phyloP scores from a whole-genome alignment of 1,140 invertebrate species.

The Branchinecta lindahli region DNA sequence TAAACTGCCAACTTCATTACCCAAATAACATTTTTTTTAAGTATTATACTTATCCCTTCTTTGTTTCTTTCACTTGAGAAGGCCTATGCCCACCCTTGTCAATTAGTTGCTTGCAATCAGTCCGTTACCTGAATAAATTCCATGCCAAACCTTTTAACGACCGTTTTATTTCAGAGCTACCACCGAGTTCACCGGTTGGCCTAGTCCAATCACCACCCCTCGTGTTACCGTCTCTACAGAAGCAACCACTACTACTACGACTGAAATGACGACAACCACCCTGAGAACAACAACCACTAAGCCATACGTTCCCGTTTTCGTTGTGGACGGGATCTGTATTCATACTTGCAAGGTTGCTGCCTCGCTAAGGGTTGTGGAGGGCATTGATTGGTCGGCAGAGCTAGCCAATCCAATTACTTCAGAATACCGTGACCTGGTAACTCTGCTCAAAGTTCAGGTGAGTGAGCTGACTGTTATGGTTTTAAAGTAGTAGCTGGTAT shows the following conservation, averaged over 20 bases:
- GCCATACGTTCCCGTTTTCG: constrained; percentile 30
- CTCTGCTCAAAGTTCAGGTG: constrained; percentile 42
- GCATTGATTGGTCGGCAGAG: constrained; percentile 62
- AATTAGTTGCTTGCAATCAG: no score
- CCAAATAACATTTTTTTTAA: no score
- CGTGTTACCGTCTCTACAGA: constrained; percentile 35
- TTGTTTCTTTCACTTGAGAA: no score
- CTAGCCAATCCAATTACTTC: constrained; percentile 64
- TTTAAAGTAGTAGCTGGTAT: background rate
- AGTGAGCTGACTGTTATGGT: constrained; percentile 14
- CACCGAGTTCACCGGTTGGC: constrained; percentile 76
- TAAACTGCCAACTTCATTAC: no score
- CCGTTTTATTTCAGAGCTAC: constrained; percentile 43
- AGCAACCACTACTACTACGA: constrained; percentile 35
- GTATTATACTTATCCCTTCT: no score
- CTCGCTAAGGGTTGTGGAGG: constrained; percentile 61
- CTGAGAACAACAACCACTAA: constrained; percentile 62
- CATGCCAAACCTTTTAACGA: no score
- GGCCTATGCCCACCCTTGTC: no score
- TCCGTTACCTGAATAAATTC: no score
- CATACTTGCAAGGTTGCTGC: constrained; percentile 63
- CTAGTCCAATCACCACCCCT: constrained; percentile 62
- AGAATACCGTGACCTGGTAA: constrained; percentile 62
- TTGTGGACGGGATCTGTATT: constrained; percentile 43
- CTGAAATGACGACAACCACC: constrained; percentile 50